Evolutionary conservation across 2,113 vertebrate genomes (phyloP), one percentile per base, ranked within the genome.

Genomic region (Butorides virescens): DNA sequence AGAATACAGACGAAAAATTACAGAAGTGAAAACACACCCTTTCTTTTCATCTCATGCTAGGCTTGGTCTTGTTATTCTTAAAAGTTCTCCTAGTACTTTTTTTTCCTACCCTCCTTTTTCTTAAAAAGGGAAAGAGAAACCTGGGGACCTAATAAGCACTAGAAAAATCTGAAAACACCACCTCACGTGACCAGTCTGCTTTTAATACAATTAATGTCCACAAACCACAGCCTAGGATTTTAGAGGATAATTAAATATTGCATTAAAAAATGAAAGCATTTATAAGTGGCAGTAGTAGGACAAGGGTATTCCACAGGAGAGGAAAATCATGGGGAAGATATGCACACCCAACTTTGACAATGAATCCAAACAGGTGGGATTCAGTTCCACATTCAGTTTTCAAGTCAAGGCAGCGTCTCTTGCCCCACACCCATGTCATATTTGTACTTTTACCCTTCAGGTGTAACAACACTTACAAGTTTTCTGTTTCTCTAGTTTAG

Each of bases 381-480:
- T 36, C 61, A n/a, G 22, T 26, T 61, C 32, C 66, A 42, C 44
- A 6, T 52, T 22, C 21, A 14, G 39, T 22, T 72, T 52, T 46
- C 44, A 68, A 34, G 80, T 27, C n/a, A 46, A 47, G 56, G 65
- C 32, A 89, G 73, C 50, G 59, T 13, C 65, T 80, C 55, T 22
- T 44, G 49, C 23, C 62, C 71, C 59, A 72, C 14, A 37, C 22
- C 4, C 23, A 46, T 74, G 13, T 15, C 32, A 2, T 3, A 47
- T 9, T 59, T 63, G 30, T 23, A 61, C 13, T 67, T 72, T 55
- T 19, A 72, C 3, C 37, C 62, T 56, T 86, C 3, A 5, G 7
- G 10, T 46, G 3, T 15, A 77, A 70, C 19, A 58, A 12, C 2
- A 29, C 25, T 34, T 11, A 9, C 0, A 5, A 4, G 13, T 39